Percentiles rank a stretch among this genome's conserved stretches.
These are phyloP conservation scores for Gymnocheta viridis DNA, from an alignment of 2,888 invertebrate species.

Conservation along the genomic window DNA sequence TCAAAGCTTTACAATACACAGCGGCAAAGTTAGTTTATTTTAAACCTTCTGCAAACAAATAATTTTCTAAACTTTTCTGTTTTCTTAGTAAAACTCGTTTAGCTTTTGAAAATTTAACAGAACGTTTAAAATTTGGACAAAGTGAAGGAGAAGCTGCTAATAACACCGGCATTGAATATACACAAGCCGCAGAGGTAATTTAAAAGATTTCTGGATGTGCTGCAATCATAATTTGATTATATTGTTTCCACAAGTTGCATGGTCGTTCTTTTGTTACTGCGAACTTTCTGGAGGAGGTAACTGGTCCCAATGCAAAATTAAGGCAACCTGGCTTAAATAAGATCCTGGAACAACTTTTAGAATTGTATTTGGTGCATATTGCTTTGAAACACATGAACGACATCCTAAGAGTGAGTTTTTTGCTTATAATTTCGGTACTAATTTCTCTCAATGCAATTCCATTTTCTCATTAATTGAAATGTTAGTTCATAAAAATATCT, in stretches of 20 bases:
- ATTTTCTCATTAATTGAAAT: background rate
- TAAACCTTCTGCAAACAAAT: background rate
- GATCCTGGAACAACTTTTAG: conserved; percentile 87
- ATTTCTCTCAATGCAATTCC: background rate
- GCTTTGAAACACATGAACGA: conserved; percentile 89
- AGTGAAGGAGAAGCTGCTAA: conserved; percentile 93
- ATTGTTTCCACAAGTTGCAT: conserved; percentile 85
- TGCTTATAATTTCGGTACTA: background rate
- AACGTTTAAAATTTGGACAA: conserved; percentile 85
- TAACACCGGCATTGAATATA: conserved; percentile 90
- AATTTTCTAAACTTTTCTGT: background rate
- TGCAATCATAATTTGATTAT: background rate
- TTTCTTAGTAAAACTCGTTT: conserved; percentile 86
- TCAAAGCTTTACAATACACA: conserved; percentile 82
- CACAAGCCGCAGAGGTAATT: conserved; percentile 90
- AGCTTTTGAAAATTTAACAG: conserved; percentile 87
- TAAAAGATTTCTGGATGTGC: background rate
- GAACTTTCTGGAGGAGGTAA: conserved; percentile 85
- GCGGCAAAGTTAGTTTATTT: conserved; percentile 81
- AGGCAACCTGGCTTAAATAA: conserved; percentile 85
- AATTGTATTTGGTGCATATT: conserved; percentile 90
- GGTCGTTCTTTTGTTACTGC: conserved; percentile 89
- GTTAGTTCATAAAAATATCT: conserved; percentile 73
- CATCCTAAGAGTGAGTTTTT: conserved; percentile 84
- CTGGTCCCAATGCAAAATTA: conserved; percentile 78